phyloP scores from a whole-genome alignment of 2,797 vertebrate genomes.

The Protonibea diacanthus region DNA sequence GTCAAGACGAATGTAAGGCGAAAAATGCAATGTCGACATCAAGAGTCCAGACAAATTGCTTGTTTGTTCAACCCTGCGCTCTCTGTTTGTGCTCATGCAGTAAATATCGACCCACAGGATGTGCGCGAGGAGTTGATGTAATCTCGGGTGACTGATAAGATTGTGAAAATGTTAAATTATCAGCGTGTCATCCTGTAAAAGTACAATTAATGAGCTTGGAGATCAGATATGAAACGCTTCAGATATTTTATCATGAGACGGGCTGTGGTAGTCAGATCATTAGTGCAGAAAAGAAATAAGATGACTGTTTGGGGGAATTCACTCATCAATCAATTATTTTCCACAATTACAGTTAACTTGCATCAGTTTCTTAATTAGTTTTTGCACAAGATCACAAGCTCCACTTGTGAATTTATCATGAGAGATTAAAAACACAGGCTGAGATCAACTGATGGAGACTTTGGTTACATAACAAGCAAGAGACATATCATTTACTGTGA shows the following conservation, averaged over 20 bases:
- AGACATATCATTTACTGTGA: conserved; percentile 18
- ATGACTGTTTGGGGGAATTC: not conserved
- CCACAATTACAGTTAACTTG: not conserved
- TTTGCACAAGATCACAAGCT: not conserved
- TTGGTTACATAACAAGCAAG: not conserved
- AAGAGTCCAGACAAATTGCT: conserved; percentile 14
- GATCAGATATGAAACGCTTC: conserved; percentile 18
- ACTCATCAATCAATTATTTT: not conserved
- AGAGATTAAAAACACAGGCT: not conserved
- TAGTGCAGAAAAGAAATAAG: not conserved
- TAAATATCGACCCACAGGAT: not conserved
- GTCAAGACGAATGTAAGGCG: conserved; percentile 16
- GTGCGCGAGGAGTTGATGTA: not conserved
- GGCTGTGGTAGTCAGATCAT: not conserved
- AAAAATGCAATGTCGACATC: not conserved
- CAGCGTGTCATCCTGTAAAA: conserved; percentile 11
- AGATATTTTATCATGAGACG: not conserved
- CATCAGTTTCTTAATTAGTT: not conserved
- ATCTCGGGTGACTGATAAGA: conserved; percentile 28
- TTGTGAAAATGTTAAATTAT: conserved; percentile 5
- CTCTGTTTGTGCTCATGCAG: conserved; percentile 1
- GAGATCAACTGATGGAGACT: not conserved
- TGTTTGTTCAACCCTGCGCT: conserved; percentile 39
- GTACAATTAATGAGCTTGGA: conserved; percentile 23
- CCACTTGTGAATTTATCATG: not conserved